Evolutionary conservation across 2,797 vertebrate genomes (phyloP).

Genomic region (Coregonus suidteri): DNA sequence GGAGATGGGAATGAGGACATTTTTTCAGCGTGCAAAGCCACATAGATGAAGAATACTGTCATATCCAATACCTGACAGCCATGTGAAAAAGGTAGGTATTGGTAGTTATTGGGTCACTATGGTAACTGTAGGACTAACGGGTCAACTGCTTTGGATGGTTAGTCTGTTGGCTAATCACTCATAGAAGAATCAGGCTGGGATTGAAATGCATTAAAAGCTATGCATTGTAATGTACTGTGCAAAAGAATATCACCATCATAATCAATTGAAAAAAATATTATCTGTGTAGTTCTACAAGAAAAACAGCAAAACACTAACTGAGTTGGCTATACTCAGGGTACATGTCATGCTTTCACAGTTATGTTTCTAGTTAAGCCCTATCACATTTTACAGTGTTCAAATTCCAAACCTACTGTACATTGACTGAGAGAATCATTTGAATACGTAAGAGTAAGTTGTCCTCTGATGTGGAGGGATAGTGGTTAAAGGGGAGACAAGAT

Average conservation of each 20-base stretch:
- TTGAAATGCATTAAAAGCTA: neutral
- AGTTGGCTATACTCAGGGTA: neutral
- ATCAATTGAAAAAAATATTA: neutral
- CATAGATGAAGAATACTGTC: slow-evolving; percentile 72
- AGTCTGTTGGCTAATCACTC: neutral
- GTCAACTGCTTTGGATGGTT: neutral
- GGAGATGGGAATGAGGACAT: no score
- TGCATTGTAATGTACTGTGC: neutral
- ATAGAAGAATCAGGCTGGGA: neutral
- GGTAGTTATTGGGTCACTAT: neutral
- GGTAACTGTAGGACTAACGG: neutral
- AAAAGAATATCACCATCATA: neutral
- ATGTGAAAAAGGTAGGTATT: slow-evolving; percentile 79
- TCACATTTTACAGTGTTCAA: neutral
- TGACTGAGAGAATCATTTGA: neutral
- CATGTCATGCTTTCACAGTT: neutral
- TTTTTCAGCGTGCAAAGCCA: slow-evolving; percentile 6
- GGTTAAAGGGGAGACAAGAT: slow-evolving; percentile 42
- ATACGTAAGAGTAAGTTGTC: neutral
- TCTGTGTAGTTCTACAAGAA: no score
- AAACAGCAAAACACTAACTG: no score
- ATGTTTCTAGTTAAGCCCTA: neutral
- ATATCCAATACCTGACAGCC: slow-evolving; percentile 79
- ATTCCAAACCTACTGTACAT: neutral
- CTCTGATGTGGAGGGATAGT: slow-evolving; percentile 33